A percentile compares a stretch with the other conserved stretches of the same genome.
phyloP scores from a whole-genome alignment of 1,140 invertebrate genomes.

The Conus ventricosus region DNA sequence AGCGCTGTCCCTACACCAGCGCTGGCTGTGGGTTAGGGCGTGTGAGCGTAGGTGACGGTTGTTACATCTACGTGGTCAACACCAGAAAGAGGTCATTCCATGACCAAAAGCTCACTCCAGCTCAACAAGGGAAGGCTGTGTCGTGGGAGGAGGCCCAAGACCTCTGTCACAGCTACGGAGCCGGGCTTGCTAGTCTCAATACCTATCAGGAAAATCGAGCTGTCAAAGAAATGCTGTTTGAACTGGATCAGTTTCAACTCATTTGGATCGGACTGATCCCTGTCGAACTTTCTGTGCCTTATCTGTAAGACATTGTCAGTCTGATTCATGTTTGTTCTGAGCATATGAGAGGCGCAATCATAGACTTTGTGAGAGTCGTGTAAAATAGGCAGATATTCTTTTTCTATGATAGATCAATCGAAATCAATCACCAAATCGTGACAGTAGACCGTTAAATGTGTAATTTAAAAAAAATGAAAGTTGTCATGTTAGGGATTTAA shows the following conservation, averaged over 20 bases:
- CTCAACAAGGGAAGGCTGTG: neutral
- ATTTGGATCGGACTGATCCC: neutral
- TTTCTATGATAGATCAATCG: no score
- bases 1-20: constrained; percentile 22
- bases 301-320: neutral
- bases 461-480: no score
- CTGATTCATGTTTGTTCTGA: no score
- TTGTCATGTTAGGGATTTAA: no score
- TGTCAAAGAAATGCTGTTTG: neutral
- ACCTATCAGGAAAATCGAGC: neutral
- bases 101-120: neutral
- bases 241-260: no score
- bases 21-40: constrained; percentile 13
- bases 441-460: no score
- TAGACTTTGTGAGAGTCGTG: no score
- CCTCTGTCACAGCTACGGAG: neutral
- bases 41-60: neutral
- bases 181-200: neutral
- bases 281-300: neutral
- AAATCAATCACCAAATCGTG: no score
- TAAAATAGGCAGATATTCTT: no score
- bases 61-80: neutral
- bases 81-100: no score
- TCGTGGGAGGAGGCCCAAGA: neutral
- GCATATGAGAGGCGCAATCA: no score